A percentile compares a stretch with the other conserved stretches of the same genome.
phyloP scores from a whole-genome alignment of 2,888 invertebrate genomes.

The Anorthoa munda region DNA sequence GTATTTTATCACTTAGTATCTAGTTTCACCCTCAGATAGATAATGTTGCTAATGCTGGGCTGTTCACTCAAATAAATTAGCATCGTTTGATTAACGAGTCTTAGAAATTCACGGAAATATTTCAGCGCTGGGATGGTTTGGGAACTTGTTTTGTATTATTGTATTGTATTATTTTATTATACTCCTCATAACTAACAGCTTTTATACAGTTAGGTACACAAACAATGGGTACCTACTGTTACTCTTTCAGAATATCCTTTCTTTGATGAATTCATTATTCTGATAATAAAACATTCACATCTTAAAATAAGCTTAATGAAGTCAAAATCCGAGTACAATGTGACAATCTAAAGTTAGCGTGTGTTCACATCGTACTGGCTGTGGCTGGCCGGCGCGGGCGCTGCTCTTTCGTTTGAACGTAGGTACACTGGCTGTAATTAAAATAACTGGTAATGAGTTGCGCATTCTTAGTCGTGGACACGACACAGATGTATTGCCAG shows the following conservation, averaged over 20 bases:
- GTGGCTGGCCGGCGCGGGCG: conserved; percentile 59
- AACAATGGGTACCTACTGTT: conserved; percentile 61
- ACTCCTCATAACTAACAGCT: conserved; percentile 47
- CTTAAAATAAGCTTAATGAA: conserved; percentile 60
- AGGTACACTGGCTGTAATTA: conserved; percentile 76
- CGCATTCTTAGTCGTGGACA: conserved; percentile 78
- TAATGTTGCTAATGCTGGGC: not conserved
- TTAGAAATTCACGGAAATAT: conserved; percentile 53
- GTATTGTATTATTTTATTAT: conserved; percentile 55
- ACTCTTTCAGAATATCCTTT: conserved; percentile 64
- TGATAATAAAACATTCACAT: conserved; percentile 52
- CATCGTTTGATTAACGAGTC: conserved; percentile 53
- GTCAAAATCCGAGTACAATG: conserved; percentile 60
- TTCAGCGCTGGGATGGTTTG: conserved; percentile 44
- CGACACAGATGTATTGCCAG: conserved; percentile 73
- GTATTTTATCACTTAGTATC: not conserved
- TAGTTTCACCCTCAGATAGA: conserved; percentile 2
- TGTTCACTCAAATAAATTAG: conserved; percentile 48
- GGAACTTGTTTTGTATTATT: conserved; percentile 48
- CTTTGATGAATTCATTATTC: conserved; percentile 38
- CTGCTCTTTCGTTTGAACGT: conserved; percentile 60
- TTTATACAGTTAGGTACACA: conserved; percentile 64
- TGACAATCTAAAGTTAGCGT: conserved; percentile 55
- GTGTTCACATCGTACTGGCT: conserved; percentile 62
- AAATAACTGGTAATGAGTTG: conserved; percentile 84